Conservation (phyloP, 2,888 invertebrate species). For the Hypsopygia costalis region DNA sequence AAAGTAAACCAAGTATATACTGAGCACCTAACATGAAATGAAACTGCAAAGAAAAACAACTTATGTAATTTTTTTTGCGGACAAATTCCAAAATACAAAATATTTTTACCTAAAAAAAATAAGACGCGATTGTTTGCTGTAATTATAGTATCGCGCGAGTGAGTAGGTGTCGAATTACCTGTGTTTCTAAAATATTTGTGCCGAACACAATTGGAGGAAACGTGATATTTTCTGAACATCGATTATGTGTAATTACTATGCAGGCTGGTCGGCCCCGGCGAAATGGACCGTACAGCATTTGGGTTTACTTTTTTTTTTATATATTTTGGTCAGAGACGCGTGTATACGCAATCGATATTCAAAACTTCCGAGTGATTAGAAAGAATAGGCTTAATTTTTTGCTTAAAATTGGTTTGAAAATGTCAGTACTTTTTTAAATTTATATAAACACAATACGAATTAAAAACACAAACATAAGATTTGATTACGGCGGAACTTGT, state of each 20-base stretch:
- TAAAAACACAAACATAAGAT: too few relatives aligned
- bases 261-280: not conserved
- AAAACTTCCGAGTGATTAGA: not conserved
- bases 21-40: too few relatives aligned
- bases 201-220: constrained; percentile 33
- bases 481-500: too few relatives aligned
- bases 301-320: not conserved
- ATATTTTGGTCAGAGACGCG: not conserved
- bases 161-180: constrained; percentile 26
- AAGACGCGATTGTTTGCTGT: constrained; percentile 36
- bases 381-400: not conserved
- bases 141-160: constrained; percentile 37
- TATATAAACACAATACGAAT: too few relatives aligned
- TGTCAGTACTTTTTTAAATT: too few relatives aligned
- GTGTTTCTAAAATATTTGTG: constrained; percentile 34
- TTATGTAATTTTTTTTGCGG: too few relatives aligned
- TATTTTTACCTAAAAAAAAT: constrained; percentile 14
- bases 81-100: too few relatives aligned
- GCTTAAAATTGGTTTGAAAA: too few relatives aligned
- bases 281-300: not conserved
- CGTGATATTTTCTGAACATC: constrained; percentile 31
- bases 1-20: too few relatives aligned
- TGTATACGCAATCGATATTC: too few relatives aligned
- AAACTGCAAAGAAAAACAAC: too few relatives aligned
- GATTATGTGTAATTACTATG: constrained; percentile 32